Evolutionary conservation across 2,797 vertebrate genomes (phyloP).

Genomic region (Rachycentron canadum): DNA sequence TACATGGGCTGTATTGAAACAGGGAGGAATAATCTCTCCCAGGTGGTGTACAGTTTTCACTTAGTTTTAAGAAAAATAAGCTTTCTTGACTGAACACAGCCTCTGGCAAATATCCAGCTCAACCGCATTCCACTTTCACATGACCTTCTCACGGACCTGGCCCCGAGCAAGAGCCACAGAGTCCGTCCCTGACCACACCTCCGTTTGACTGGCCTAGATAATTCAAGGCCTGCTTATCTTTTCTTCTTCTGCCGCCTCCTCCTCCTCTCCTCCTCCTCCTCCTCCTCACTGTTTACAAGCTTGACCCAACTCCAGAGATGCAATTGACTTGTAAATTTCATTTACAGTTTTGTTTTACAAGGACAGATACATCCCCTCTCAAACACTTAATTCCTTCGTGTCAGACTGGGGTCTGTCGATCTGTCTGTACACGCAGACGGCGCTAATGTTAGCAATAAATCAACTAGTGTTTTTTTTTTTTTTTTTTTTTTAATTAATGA

Average conservation of each 20-base stretch:
- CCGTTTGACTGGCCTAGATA: constrained; percentile 66
- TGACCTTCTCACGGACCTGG: constrained; percentile 73
- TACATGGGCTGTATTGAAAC: constrained; percentile 39
- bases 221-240: constrained; percentile 58
- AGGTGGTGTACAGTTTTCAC: constrained; percentile 64
- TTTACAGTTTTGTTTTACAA: constrained; percentile 67
- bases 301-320: constrained; percentile 66
- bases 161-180: constrained; percentile 52
- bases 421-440: neutral
- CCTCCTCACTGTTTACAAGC: constrained; percentile 59
- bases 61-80: constrained; percentile 65
- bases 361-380: constrained; percentile 44
- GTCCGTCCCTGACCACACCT: constrained; percentile 62
- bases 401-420: neutral
- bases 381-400: constrained; percentile 18
- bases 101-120: constrained; percentile 63
- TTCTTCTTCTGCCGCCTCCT: constrained; percentile 18
- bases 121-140: constrained; percentile 77
- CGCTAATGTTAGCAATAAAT: constrained; percentile 1
- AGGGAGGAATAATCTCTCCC: constrained; percentile 53
- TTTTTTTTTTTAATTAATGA: neutral
- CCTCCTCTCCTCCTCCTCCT: constrained; percentile 25
- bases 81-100: constrained; percentile 55
- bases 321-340: constrained; percentile 62
- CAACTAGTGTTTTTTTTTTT: neutral